phyloP scores from a whole-genome alignment of 2,113 vertebrate genomes.

The Eptesicus fuscus region DNA sequence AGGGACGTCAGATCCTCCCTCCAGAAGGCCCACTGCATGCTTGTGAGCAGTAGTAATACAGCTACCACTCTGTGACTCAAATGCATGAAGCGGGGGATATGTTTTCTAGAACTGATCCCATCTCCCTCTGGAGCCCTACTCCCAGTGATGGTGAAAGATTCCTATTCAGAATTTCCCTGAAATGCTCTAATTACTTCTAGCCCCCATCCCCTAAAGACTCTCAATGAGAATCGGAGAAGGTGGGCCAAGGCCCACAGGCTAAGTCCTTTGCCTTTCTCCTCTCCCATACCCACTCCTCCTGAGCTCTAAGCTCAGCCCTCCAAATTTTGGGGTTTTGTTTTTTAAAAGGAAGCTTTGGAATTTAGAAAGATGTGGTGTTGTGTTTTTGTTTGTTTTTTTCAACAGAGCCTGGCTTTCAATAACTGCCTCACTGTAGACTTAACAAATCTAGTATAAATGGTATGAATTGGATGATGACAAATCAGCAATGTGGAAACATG shows the following conservation, averaged over 20 bases:
- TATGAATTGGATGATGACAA: slow-evolving; percentile 1
- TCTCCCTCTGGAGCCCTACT: not conserved
- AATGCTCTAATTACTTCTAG: not conserved
- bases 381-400: not conserved
- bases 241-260: not conserved
- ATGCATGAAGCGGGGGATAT: not conserved
- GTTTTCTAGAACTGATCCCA: not conserved
- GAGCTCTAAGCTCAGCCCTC: not conserved
- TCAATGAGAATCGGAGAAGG: not conserved
- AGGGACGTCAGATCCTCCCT: not conserved
- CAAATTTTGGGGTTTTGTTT: not conserved
- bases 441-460: not conserved
- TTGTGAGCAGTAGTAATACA: not conserved
- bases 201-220: not conserved
- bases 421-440: not conserved
- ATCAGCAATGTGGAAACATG: not conserved
- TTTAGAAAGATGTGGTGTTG: not conserved
- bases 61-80: not conserved
- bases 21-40: not conserved
- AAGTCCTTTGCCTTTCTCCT: not conserved
- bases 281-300: not conserved
- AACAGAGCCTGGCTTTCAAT: slow-evolving; percentile 17
- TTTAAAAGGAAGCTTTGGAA: not conserved
- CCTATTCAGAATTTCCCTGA: not conserved
- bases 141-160: not conserved